A percentile compares a stretch with the other conserved stretches of the same genome.
phyloP scores from a whole-genome alignment of 2,888 invertebrate genomes.

The Germaria angustata region DNA sequence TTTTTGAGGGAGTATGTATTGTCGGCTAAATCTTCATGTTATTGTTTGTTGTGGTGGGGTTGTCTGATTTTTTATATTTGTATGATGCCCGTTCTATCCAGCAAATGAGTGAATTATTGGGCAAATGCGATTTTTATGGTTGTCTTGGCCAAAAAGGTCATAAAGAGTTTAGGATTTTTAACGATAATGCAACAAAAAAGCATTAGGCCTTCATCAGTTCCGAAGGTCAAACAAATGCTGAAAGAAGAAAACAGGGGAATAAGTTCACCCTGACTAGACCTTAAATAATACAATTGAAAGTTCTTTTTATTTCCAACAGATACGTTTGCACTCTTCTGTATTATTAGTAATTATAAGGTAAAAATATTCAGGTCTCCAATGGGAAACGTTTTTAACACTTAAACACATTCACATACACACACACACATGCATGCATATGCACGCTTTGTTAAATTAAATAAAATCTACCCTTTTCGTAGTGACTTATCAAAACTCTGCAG shows the following conservation, averaged over 20 bases:
- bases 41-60: neutral
- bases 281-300: neutral
- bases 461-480: too few relatives aligned
- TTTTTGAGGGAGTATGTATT: too few relatives aligned
- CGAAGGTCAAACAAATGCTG: neutral
- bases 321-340: too few relatives aligned
- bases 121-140: neutral
- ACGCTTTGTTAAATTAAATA: too few relatives aligned
- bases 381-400: too few relatives aligned
- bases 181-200: neutral
- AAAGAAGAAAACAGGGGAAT: neutral
- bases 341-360: too few relatives aligned
- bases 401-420: too few relatives aligned
- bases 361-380: too few relatives aligned
- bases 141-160: neutral
- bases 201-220: neutral
- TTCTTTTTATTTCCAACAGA: neutral
- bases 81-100: neutral
- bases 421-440: too few relatives aligned
- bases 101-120: neutral
- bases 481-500: too few relatives aligned
- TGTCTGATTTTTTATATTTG: neutral
- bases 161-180: neutral
- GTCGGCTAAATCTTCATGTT: neutral
- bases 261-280: neutral